These are phyloP conservation scores for Siniperca scherzeri DNA, from an alignment of 2,797 vertebrate species.

Conservation along the genomic window DNA sequence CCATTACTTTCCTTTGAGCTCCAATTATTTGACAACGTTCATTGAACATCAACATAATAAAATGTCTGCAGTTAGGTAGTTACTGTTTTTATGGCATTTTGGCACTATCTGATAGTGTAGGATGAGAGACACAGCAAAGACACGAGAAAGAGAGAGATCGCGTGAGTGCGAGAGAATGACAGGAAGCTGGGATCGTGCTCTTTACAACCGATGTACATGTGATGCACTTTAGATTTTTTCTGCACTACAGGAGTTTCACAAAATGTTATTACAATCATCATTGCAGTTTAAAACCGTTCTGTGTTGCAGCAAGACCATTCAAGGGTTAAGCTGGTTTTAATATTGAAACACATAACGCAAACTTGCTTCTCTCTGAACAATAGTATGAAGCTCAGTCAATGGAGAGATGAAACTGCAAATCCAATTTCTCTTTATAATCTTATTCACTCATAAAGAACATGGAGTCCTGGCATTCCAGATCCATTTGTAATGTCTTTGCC, in stretches of 20 bases:
- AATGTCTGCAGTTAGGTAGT: slow-evolving; percentile 23
- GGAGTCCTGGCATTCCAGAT: slow-evolving; percentile 49
- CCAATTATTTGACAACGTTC: slow-evolving; percentile 47
- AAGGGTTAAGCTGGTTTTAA: slow-evolving; percentile 27
- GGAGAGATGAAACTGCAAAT: slow-evolving; percentile 62
- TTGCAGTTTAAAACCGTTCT: slow-evolving; percentile 14
- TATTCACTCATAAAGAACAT: slow-evolving; percentile 53
- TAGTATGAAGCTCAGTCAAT: slow-evolving; percentile 37
- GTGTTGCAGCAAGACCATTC: slow-evolving; percentile 9
- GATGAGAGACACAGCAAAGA: neutral
- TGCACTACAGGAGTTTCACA: slow-evolving; percentile 15
- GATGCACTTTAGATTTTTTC: slow-evolving; percentile 2
- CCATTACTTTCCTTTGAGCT: slow-evolving; percentile 37
- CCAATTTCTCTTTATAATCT: slow-evolving; percentile 63
- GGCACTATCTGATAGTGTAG: slow-evolving; percentile 10
- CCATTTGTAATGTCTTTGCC: slow-evolving; percentile 55
- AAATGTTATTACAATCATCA: slow-evolving; percentile 24
- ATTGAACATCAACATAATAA: slow-evolving; percentile 58
- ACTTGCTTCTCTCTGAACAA: slow-evolving; percentile 45
- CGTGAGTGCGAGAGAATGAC: neutral
- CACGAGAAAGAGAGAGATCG: neutral
- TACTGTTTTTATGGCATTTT: slow-evolving; percentile 44
- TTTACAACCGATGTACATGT: slow-evolving; percentile 14
- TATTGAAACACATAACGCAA: slow-evolving; percentile 42
- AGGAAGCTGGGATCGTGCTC: neutral